Conservation (phyloP, 2,888 invertebrate species). For the Nomada ruficornis region DNA sequence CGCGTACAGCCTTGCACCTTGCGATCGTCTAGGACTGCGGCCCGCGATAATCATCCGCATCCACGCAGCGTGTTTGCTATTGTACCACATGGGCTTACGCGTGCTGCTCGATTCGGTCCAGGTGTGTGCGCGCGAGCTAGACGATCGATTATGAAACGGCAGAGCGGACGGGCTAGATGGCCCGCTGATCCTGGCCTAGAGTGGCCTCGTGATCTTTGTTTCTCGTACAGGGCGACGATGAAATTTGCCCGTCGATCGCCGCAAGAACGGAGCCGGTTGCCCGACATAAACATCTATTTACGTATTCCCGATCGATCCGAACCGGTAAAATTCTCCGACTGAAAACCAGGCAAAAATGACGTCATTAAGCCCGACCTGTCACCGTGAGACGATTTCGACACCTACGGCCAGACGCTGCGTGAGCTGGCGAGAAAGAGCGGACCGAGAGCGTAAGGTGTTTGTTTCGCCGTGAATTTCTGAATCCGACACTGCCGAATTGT, state of each 20-base stretch:
- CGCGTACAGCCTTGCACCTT: slow-evolving; percentile 11
- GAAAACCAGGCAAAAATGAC: slow-evolving; percentile 40
- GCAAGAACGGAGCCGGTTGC: slow-evolving; percentile 1
- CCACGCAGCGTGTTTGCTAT: not conserved
- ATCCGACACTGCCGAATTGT: not conserved
- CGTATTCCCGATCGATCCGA: slow-evolving; percentile 31
- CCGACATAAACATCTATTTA: slow-evolving; percentile 30
- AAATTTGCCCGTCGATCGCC: not conserved
- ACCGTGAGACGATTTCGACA: slow-evolving; percentile 52
- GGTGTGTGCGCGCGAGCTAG: not conserved
- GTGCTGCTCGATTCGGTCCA: not conserved
- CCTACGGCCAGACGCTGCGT: slow-evolving; percentile 30
- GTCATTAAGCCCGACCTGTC: slow-evolving; percentile 65
- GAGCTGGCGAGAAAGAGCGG: slow-evolving; percentile 36
- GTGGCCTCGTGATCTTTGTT: not conserved
- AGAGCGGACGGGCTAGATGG: not conserved
- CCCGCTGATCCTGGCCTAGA: not conserved
- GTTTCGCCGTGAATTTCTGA: slow-evolving; percentile 11
- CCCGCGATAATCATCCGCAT: not conserved
- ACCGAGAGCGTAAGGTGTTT: slow-evolving; percentile 28
- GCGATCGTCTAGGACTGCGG: slow-evolving; percentile 13
- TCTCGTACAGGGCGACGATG: not conserved
- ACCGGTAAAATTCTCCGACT: slow-evolving; percentile 47
- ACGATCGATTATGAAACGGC: not conserved
- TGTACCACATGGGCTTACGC: not conserved